Conservation (phyloP, 2,888 invertebrate species). For the Ornithoptera alexandrae region DNA sequence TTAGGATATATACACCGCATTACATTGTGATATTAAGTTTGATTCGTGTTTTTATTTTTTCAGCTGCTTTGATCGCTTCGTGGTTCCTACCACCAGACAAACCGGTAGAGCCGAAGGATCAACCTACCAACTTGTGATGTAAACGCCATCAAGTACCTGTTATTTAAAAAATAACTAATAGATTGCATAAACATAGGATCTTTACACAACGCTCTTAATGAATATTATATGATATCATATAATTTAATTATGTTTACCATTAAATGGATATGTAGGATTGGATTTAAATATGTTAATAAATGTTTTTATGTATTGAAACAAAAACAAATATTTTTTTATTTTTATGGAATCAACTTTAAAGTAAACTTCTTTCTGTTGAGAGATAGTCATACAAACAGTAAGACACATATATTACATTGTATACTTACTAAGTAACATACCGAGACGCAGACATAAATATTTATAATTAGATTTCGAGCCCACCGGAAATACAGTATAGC, state of each 20-base stretch:
- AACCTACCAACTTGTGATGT: conserved; percentile 21
- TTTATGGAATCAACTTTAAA: no score
- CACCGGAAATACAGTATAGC: no score
- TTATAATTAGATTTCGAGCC: no score
- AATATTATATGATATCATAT: not conserved
- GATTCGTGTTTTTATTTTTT: conserved; percentile 32
- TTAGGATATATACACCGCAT: no score
- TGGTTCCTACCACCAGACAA: conserved; percentile 67
- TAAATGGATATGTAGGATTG: not conserved
- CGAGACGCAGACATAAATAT: no score
- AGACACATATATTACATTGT: no score
- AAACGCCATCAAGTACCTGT: conserved; percentile 35
- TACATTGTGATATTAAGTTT: no score
- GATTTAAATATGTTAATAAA: not conserved
- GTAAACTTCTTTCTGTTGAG: no score
- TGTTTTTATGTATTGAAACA: no score
- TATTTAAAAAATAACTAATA: conserved; percentile 37
- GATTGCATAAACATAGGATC: conserved; percentile 15
- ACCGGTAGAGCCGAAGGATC: conserved; percentile 26
- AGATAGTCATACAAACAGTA: no score
- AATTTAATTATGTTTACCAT: not conserved
- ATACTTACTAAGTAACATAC: no score
- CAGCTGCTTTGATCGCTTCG: conserved; percentile 62
- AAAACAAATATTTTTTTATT: no score
- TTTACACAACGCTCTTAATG: conserved; percentile 7